Base-by-base conservation (phyloP, 2,113 vertebrate genomes). In the Aptenodytes patagonicus region DNA sequence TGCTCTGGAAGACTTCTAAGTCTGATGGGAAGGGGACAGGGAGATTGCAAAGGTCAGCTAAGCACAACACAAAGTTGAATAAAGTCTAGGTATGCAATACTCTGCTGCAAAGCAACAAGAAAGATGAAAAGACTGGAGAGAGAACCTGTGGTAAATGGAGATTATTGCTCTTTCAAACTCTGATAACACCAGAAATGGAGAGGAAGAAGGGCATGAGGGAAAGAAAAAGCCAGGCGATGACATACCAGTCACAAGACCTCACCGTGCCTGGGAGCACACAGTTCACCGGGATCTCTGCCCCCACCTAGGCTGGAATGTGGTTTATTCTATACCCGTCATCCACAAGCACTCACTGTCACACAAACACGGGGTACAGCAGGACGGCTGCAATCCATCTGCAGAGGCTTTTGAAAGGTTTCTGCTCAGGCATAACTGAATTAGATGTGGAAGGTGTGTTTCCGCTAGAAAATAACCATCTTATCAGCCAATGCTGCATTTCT, bases 361-460 rank as follows among this genome's bases (percentile, higher is more conserved):
- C 73, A 87, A 87, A 89, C 46, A 73, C 34, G 76, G 88, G 69
- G 75, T 60, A 84, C 42, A 93, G 87, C 91, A 92, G 80, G 66
- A 76, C 26, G 11, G 15, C 83, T 84, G 83, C 57, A 91, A 94
- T 79, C 64, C 89, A 91, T 61, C 83, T 54, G 68, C 83, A 95
- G 65, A 79, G 72, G 83, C 60, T 83, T 95, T 90, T 72, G 85
- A 90, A 92, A 89, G 61, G 54, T 94, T 96, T 96, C 90, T 94
- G 49, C 81, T 94, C 78, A 79, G 85, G 51, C 21, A 5, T 38
- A 88, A 70, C 58, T 20, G 68, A 69, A 93, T 95, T 94, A 96
- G 72, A 81, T 1, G 58, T 54, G 36, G 83, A 90, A 80, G 70
- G 78, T 79, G 91, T 84, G 80, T 32, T 97, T 85, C 75, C 24